Base-by-base conservation (phyloP, 2,888 invertebrate genomes). In the Melitaea athalia region DNA sequence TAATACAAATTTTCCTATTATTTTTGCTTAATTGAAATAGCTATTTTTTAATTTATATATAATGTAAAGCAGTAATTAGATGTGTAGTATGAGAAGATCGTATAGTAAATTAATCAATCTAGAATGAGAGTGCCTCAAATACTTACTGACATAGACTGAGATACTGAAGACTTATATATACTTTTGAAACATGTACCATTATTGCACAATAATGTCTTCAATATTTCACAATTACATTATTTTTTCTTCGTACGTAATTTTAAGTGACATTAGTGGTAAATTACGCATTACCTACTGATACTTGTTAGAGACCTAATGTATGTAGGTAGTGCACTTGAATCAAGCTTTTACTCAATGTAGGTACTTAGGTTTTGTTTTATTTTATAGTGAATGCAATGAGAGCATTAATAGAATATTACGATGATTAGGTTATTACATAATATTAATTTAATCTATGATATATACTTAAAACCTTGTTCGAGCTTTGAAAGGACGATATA, bases 331-430 rank as follows among this genome's bases (percentile, higher is more conserved):
- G n/a, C 42, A 15, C 55, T 57, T 57, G 15, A 57, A n/a, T 49
- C 38, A n/a, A 14, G 47, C 4, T 3, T 1, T 3, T 49, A 49
- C n/a, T 57, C 6, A 57, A 57, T 38, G 6, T 57, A 33, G 7
- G 31, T 15, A 31, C 31, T 11, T 31, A 14, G 15, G 45, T 63
- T 67, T 63, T 57, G 57, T 67, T 62, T 45, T 45, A 31, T 67
- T 67, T 7, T 43, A 52, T 38, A 38, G n/a, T 24, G 57, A 67
- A 55, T 55, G 57, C 42, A 62, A 24, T 42, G 49, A 45, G 50
- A 57, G 59, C 63, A 50, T 57, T 67, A 63, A 67, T 67, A 52
- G 43, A 67, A 57, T 67, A 63, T 62, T 59, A 63, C 59, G 38
- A 33, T 59, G 57, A 42, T 15, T 53, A 55, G 38, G n/a, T 11